These are phyloP conservation scores for Pseudopipra pipra DNA, from an alignment of 2,113 vertebrate species.

Conservation along the genomic window DNA sequence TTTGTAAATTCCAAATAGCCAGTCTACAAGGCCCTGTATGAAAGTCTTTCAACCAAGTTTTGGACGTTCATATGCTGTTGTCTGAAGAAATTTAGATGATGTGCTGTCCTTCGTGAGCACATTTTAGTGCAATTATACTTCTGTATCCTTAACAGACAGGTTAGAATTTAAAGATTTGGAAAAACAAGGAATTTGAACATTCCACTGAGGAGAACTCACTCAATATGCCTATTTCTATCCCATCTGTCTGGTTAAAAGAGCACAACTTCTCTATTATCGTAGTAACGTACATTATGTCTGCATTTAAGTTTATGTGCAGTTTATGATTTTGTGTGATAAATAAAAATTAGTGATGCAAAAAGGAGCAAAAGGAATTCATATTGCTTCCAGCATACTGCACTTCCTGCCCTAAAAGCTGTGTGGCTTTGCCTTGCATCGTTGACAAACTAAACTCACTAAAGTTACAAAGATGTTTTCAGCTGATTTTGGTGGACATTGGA, in stretches of 20 bases:
- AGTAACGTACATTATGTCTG: not conserved
- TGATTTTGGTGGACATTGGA: not conserved
- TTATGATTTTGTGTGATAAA: conserved; percentile 17
- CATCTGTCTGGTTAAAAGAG: not conserved
- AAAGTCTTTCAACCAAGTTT: not conserved
- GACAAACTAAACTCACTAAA: not conserved
- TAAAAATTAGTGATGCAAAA: conserved; percentile 33
- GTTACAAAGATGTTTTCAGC: not conserved
- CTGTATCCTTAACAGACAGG: not conserved
- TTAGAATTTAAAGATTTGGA: conserved; percentile 10
- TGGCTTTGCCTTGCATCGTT: not conserved
- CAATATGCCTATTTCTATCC: not conserved
- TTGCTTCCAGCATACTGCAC: not conserved
- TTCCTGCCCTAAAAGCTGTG: not conserved
- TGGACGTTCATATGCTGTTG: not conserved
- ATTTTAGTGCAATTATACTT: conserved; percentile 20
- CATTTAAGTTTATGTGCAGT: not conserved
- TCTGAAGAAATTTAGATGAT: conserved; percentile 44
- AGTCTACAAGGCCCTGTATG: not conserved
- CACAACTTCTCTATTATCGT: not conserved
- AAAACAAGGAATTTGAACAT: not conserved
- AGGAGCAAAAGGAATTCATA: conserved; percentile 14
- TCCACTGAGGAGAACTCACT: not conserved
- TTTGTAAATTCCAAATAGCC: not conserved
- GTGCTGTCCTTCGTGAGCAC: not conserved